Conservation (phyloP, 53 echinoderm and acorn worm species). For the Pentamera pediparva region DNA sequence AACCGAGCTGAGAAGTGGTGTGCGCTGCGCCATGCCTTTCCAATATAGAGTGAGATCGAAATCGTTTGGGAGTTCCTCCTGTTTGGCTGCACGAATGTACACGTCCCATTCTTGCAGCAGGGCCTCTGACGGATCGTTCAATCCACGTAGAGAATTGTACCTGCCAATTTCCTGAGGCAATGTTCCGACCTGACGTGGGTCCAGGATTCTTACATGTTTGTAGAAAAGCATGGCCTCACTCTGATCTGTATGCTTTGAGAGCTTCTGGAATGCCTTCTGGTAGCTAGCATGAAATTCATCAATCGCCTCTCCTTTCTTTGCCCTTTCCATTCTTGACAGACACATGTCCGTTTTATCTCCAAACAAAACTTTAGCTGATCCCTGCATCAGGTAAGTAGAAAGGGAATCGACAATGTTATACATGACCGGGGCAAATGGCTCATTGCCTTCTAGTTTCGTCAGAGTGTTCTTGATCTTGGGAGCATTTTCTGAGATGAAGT, state of each 20-base stretch:
- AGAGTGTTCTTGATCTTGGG: background rate
- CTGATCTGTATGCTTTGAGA: background rate
- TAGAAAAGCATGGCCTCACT: slow-evolving; percentile 1
- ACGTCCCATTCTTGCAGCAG: background rate
- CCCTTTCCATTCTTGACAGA: background rate
- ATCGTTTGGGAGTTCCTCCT: background rate
- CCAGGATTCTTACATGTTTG: background rate
- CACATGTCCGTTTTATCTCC: background rate
- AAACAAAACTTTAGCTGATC: background rate
- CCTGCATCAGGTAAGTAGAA: background rate
- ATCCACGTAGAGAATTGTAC: background rate
- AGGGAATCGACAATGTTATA: background rate
- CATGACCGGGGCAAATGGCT: background rate
- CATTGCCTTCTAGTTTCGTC: background rate
- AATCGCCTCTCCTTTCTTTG: background rate
- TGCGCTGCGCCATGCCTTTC: background rate
- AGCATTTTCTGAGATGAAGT: background rate
- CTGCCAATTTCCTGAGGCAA: background rate
- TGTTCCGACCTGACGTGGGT: background rate
- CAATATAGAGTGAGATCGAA: background rate
- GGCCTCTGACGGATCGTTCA: background rate
- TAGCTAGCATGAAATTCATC: background rate
- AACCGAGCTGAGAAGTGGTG: background rate
- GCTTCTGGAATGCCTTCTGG: background rate
- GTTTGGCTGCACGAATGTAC: background rate